Evolutionary conservation across 2,888 invertebrate species (phyloP).

Genomic region (Cantharis rufa): DNA sequence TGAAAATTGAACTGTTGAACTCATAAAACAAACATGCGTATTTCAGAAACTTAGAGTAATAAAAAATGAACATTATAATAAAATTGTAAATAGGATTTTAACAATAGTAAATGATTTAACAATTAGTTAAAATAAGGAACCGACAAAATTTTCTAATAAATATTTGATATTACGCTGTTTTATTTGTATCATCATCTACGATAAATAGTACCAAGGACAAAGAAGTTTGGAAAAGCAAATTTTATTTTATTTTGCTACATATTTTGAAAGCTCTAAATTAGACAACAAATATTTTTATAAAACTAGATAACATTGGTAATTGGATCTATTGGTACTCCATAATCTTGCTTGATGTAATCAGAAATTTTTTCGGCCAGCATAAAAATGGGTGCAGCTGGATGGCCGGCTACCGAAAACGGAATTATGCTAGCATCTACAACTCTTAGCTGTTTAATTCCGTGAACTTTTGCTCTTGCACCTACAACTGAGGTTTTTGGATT

Average conservation of each 20-base stretch:
- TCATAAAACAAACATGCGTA: too few relatives aligned
- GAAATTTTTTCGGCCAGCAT: slow-evolving; percentile 71
- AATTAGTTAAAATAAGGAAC: neutral
- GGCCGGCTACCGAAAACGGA: slow-evolving; percentile 67
- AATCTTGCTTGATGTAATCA: slow-evolving; percentile 46
- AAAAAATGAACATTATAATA: too few relatives aligned
- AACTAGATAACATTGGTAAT: neutral
- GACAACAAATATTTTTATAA: too few relatives aligned
- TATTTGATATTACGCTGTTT: neutral
- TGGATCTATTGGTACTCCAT: neutral
- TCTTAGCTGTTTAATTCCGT: slow-evolving; percentile 66
- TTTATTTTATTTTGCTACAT: too few relatives aligned
- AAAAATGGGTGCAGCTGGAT: slow-evolving; percentile 69
- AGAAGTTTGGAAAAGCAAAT: too few relatives aligned
- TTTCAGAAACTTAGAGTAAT: too few relatives aligned
- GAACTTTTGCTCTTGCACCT: slow-evolving; percentile 55
- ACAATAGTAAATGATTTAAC: too few relatives aligned
- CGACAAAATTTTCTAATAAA: neutral
- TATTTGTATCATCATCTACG: neutral
- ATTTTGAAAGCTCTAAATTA: too few relatives aligned
- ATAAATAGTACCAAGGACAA: too few relatives aligned
- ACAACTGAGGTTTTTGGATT: slow-evolving; percentile 25
- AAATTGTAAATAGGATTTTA: too few relatives aligned
- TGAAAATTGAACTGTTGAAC: too few relatives aligned
- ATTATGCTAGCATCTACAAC: slow-evolving; percentile 73